phyloP scores from a whole-genome alignment of 2,797 vertebrate genomes.

The Synaphobranchus kaupii region DNA sequence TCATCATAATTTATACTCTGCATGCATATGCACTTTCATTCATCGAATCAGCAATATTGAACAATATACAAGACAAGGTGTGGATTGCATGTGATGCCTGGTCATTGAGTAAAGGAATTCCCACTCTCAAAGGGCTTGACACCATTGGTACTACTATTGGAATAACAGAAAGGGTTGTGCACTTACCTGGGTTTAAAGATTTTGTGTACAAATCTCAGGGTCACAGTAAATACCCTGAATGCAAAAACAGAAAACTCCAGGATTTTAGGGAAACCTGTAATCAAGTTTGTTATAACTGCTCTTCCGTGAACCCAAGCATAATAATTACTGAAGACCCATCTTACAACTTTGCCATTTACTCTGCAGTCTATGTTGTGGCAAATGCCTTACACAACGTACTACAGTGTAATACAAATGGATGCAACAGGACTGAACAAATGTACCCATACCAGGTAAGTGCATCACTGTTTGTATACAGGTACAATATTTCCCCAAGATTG shows the following conservation, averaged over 20 bases:
- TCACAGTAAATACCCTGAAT: rapidly evolving
- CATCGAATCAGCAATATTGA: conserved; percentile 66
- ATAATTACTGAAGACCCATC: conserved; percentile 47
- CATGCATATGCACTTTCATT: conserved; percentile 42
- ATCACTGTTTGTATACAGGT: too few relatives aligned
- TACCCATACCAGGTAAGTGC: conserved; percentile 79
- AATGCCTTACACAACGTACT: conserved; percentile 75
- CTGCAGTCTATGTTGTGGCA: conserved; percentile 77
- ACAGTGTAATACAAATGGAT: conserved; percentile 65
- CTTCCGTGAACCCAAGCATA: background rate
- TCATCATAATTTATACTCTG: conserved; percentile 71
- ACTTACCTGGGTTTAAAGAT: conserved; percentile 65
- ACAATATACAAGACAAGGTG: conserved; percentile 73
- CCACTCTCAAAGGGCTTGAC: conserved; percentile 59
- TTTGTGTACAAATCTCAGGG: conserved; percentile 55
- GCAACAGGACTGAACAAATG: conserved; percentile 48
- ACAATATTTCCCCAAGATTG: too few relatives aligned
- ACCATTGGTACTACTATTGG: conserved; percentile 76
- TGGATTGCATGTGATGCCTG: conserved; percentile 82
- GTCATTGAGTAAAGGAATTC: conserved; percentile 63
- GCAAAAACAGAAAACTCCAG: rapidly evolving
- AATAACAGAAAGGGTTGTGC: conserved; percentile 54
- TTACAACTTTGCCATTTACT: conserved; percentile 73
- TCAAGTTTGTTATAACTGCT: conserved; percentile 67
- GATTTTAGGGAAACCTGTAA: background rate